Evolutionary conservation across 2,888 invertebrate genomes (phyloP).

Genomic region (Amphipoea oculea): DNA sequence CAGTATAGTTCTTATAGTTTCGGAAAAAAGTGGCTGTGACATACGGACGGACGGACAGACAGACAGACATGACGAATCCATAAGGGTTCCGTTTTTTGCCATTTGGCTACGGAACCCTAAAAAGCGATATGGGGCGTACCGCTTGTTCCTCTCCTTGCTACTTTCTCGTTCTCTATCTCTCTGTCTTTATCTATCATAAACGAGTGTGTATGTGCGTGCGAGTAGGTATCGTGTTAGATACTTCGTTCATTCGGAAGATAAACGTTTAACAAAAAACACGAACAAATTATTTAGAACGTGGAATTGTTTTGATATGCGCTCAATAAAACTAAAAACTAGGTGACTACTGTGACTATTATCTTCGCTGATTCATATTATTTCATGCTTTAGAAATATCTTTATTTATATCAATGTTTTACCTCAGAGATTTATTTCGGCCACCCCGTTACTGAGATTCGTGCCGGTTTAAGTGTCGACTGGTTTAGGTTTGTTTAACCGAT

Average conservation of each 20-base stretch:
- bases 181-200: not conserved
- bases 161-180: not conserved
- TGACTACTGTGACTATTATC: conserved; percentile 42
- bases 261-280: conserved; percentile 28
- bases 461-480: conserved; percentile 66
- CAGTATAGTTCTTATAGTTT: too few species aligned
- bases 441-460: conserved; percentile 70
- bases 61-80: too few species aligned
- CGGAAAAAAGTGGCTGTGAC: too few species aligned
- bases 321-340: conserved; percentile 42
- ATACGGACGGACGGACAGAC: too few species aligned
- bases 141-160: not conserved
- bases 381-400: conserved; percentile 33
- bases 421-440: conserved; percentile 67
- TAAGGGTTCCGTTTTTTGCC: too few species aligned
- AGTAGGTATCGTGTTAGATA: not conserved
- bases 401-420: conserved; percentile 34
- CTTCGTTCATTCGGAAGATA: conserved; percentile 29
- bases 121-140: not conserved
- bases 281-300: conserved; percentile 48
- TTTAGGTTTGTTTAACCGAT: conserved; percentile 69
- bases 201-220: not conserved
- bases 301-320: conserved; percentile 59
- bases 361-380: conserved; percentile 35
- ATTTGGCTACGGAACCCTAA: too few species aligned